Base-by-base conservation (phyloP, 2,888 invertebrate genomes). In the Crocallis elinguaria region DNA sequence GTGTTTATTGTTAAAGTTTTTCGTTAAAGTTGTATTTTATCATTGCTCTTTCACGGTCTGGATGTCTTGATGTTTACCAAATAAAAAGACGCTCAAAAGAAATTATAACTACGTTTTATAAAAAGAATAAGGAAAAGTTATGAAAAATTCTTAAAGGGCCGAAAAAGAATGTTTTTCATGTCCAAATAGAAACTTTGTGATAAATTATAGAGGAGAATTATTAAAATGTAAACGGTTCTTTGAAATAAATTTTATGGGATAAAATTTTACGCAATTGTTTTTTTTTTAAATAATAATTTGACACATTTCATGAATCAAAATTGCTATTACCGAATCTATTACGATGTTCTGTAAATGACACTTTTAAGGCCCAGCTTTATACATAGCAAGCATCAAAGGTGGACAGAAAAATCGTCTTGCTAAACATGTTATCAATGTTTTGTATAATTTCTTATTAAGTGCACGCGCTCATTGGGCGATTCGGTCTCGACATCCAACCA, bases 111-210 rank as follows among this genome's bases (percentile, higher is more conserved):
- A 43, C 35, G 33, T 53, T 53, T 21, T 50, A 7, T 25, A 44
- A 52, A n/a, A 49, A 29, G 27, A 55, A 49, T 8, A 43, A 46
- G 42, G 16, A 43, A 36, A 58, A n/a, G n/a, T n/a, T n/a, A n/a
- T n/a, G n/a, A n/a, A n/a, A 11, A 51, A 37, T 42, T 29, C 16
- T 37, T 49, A 16, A 32, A 42, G 41, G 32, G 29, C 35, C 25
- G 35, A 29, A 52, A 38, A 58, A 41, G 49, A 59, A 55, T 57
- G 44, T 38, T 50, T 57, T 51, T 21, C 14, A 41, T 43, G 51
- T 54, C 32, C 17, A 12, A 53, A 35, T n/a, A 38, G 42, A 57
- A 69, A 61, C 46, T 66, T 63, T 42, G 39, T 45, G 19, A 35
- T 32, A 14, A 29, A 42, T 19, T 3, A 5, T 16, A 43, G 30